Conservation (phyloP, 2,888 invertebrate genomes). For the Lottia gigantea region DNA sequence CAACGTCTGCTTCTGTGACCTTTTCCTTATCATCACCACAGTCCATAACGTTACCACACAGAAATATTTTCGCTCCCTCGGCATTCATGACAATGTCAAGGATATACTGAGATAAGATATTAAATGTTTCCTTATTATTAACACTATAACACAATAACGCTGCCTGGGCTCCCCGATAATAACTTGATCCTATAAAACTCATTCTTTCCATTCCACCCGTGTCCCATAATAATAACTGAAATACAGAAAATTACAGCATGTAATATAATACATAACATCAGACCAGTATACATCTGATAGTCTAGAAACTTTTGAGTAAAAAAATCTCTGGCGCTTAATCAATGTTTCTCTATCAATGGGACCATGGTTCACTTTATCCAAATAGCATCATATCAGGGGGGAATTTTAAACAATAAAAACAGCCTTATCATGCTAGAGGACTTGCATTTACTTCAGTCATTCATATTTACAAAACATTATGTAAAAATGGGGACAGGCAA, state of each 20-base stretch:
- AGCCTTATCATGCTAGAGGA: too few relatives aligned
- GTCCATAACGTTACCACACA: constrained; percentile 93
- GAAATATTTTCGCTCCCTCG: constrained; percentile 93
- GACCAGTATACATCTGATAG: too few relatives aligned
- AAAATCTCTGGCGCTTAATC: too few relatives aligned
- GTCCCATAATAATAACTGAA: constrained; percentile 92
- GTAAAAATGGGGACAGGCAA: too few relatives aligned
- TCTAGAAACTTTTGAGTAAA: too few relatives aligned
- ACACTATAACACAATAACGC: constrained; percentile 91
- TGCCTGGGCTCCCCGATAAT: constrained; percentile 95
- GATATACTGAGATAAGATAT: constrained; percentile 89
- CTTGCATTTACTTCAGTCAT: too few relatives aligned
- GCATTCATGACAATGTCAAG: constrained; percentile 85
- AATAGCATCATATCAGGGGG: too few relatives aligned
- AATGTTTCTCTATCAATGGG: too few relatives aligned
- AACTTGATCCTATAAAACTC: constrained; percentile 92
- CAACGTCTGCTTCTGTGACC: constrained; percentile 89
- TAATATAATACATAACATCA: too few relatives aligned
- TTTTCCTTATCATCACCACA: constrained; percentile 78
- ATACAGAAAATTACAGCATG: constrained; percentile 34
- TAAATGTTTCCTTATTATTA: constrained; percentile 91
- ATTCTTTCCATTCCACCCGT: constrained; percentile 97
- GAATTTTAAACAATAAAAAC: too few relatives aligned
- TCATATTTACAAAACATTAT: too few relatives aligned
- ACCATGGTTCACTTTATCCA: too few relatives aligned